Evolutionary conservation across 1,140 invertebrate genomes (phyloP), one percentile per base, ranked within the genome.

Genomic region (Cherax destructor): DNA sequence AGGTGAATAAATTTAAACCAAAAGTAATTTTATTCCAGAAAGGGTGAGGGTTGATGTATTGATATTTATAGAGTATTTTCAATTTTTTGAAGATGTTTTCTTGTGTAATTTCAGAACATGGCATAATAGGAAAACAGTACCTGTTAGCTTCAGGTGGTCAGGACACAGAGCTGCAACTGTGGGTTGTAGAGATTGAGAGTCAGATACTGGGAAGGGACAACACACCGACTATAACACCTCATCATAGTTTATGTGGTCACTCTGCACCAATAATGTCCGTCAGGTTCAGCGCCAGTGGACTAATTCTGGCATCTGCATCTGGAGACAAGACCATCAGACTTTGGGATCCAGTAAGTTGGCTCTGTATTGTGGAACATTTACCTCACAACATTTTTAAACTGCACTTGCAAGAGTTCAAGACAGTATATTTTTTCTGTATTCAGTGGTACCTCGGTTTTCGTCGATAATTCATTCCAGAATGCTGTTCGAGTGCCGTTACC

Each of bases 211-310:
- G 92, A n/a, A 83, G 89, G 30, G 74, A 74, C 24, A 80, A 30
- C 21, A 79, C 77, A 11, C 83, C 92, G 1, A 65, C 79, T 24
- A 81, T 93, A 24, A n/a, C 86, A 47, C 86, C 77, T 41, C 88
- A 88, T 41, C 76, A 86, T 21, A 83, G 21, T 16, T 56, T 99
- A 94, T 95, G 95, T 52, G 96, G 97, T 86, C 98, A 99, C 93
- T 96, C 96, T 85, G 96, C 96, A 24, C 95, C 98, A 79, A 97
- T 99, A 0, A 97, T 97, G 59, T 97, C 97, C 94, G 97, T 99
- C 1, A 97, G 98, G 94, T 99, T 99, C 94, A 98, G 99, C 96
- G 98, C 99, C 0, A 97, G 98, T 94, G 98, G 99, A 95, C 98
- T 99, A 94, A 95, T 99, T 72, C 95, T 99, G 80, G 98, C 98